Evolutionary conservation across 2,888 invertebrate genomes (phyloP).

Genomic region (Mayetiola destructor): DNA sequence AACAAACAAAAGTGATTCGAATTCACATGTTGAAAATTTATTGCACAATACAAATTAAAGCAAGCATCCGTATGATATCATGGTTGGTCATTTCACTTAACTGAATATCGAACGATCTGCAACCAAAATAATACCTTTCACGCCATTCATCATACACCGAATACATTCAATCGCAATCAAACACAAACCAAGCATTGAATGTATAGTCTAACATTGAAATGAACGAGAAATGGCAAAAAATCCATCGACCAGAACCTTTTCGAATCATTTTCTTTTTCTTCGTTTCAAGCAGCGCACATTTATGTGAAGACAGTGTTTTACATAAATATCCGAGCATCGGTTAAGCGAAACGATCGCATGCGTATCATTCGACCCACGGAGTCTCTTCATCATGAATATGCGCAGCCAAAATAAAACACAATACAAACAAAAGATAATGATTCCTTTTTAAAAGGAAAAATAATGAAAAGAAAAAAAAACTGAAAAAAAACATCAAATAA

Average conservation of each 20-base stretch:
- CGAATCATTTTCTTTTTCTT: too few relatives aligned
- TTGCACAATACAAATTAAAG: not conserved
- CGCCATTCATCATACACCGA: too few relatives aligned
- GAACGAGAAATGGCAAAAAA: too few relatives aligned
- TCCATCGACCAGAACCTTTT: too few relatives aligned
- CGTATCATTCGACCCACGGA: too few relatives aligned
- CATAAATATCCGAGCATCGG: not conserved
- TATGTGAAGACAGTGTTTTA: slow-evolving; percentile 5
- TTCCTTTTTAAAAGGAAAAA: not conserved
- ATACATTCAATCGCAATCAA: too few relatives aligned
- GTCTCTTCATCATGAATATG: too few relatives aligned
- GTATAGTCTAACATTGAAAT: too few relatives aligned
- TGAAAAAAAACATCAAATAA: not conserved
- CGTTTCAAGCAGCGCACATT: not conserved
- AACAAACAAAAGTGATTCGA: not conserved
- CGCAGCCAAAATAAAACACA: too few relatives aligned
- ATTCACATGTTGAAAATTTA: slow-evolving; percentile 3
- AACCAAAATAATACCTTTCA: not conserved
- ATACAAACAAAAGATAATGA: too few relatives aligned
- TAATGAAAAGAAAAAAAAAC: not conserved
- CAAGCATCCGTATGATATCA: not conserved
- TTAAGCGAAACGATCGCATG: slow-evolving; percentile 2
- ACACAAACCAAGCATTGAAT: too few relatives aligned
- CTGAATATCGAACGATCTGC: not conserved
- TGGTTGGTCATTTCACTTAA: too few relatives aligned